Base-by-base conservation (phyloP, 2,113 vertebrate species). In the Anser brachyrhynchus region DNA sequence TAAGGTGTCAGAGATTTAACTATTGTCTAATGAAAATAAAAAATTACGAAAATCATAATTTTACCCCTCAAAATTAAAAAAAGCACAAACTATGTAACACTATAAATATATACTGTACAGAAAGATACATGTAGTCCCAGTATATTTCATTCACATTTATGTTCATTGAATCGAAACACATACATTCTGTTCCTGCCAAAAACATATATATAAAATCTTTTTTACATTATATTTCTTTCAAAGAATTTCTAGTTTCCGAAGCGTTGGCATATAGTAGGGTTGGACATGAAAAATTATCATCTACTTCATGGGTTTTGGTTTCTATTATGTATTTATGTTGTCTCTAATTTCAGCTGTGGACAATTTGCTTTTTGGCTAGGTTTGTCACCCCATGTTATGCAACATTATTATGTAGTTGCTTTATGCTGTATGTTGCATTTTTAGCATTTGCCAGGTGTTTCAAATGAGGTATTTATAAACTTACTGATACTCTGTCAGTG, bases 131-230 rank as follows among this genome's bases (percentile, higher is more conserved):
- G 3, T 9, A 14, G 22, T 52, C 12, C 80, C 26, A 9, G 0
- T 67, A 15, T 87, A 28, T 64, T 94, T 75, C 8, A 28, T 74
- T 93, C 35, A 69, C 5, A 8, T 65, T 89, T 85, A 69, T 82
- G 25, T 86, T 95, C 29, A 66, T 21, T 72, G 19, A 81, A 64
- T 52, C 11, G 71, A 78, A 89, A 84, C 46, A 9, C 21, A 59
- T 59, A 4, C 64, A 29, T 55, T 89, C 17, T 6, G 20, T 85
- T 82, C n/a, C 62, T 82, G 33, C 5, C 78, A 61, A 70, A 77
- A 22, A 55, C 3, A 9, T 16, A 58, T 10, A 21, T 3, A 0
- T 33, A 28, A 54, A 10, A 21, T 2, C 0, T 35, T 84, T 44
- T 55, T 8, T 52, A 71, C 21, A 35, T 82, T 41, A 26, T 29